A percentile compares a stretch with the other conserved stretches of the same genome.
Conservation (phyloP, 2,888 invertebrate species). For the Pimpla rufipes region DNA sequence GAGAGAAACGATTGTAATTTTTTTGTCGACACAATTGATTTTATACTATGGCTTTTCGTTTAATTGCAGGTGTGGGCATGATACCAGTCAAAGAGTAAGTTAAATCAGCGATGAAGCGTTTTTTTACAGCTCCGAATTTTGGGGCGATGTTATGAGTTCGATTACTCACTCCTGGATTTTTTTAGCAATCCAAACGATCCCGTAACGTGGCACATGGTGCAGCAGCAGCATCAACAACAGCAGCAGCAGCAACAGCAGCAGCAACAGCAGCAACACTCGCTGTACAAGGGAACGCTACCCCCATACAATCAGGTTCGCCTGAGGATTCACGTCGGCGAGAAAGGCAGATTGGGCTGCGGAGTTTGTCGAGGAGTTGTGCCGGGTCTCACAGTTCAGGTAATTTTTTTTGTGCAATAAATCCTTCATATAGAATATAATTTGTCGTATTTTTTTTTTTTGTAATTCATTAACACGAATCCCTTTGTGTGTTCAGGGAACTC, state of each 20-base stretch:
- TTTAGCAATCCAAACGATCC: conserved; percentile 91
- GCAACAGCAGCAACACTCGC: conserved; percentile 73
- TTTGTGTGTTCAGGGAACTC: conserved; percentile 94
- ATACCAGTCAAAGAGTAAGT: conserved; percentile 97
- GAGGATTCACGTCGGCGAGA: conserved; percentile 92
- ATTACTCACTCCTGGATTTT: neutral
- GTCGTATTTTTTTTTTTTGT: no score
- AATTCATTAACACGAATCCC: conserved; percentile 1
- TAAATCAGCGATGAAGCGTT: conserved; percentile 49
- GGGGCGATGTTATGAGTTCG: neutral
- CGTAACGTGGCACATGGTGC: conserved; percentile 94
- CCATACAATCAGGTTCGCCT: conserved; percentile 90
- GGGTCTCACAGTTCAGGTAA: conserved; percentile 83
- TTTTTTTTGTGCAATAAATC: neutral
- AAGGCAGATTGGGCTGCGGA: conserved; percentile 95
- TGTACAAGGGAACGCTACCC: conserved; percentile 86
- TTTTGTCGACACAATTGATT: neutral
- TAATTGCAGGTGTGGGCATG: conserved; percentile 94
- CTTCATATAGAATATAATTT: no score
- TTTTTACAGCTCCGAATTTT: neutral
- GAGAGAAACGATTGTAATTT: neutral
- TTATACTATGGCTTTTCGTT: neutral
- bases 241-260: conserved; percentile 86
- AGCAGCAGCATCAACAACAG: conserved; percentile 85
- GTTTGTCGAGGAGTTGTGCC: conserved; percentile 83